Evolutionary conservation across 2,113 vertebrate species (phyloP), one percentile per base, ranked within the genome.

Genomic region (Notiomystis cincta): DNA sequence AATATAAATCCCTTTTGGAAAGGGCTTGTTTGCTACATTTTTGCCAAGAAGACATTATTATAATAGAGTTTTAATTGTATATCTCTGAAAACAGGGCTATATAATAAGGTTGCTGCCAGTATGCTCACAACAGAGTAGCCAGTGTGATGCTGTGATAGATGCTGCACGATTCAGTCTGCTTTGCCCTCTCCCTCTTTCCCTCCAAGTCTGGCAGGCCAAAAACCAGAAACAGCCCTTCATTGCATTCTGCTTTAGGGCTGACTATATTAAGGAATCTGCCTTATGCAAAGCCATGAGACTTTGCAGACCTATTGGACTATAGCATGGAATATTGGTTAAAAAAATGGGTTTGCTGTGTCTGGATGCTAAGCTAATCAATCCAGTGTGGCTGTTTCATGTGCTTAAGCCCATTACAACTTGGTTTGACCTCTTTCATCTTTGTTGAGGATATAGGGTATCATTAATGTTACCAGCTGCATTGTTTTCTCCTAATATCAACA

Each of bases 401-500:
- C 75, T 87, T 97, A 97, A 98, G 65, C 91, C 92, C 89, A 95
- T 98, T 97, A 98, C 89, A 97, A 94, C 88, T 96, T 96, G 95
- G 95, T 89, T 94, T 96, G 89, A 96, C 94, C 97, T 96, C 97
- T 98, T 98, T 98, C 95, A 97, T 98, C 98, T 98, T 96, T 95
- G 86, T 75, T 89, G 97, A 97, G 97, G 97, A 94, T 97, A 94
- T 96, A 97, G 94, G 65, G 86, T 98, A 94, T 92, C 97, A 93
- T 98, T 98, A 98, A 96, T 93, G 93, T 96, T 97, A 96, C 97
- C 97, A 98, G 97, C 96, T 98, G 98, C 93, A 91, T 97, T 97
- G 87, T 96, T 98, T 98, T 98, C 95, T 97, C 82, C 82, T 96
- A 97, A 96, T 97, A 97, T 93, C 97, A 96, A 93, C 81, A 97